phyloP scores from a whole-genome alignment of 2,888 invertebrate genomes.

The Ypsolopha sequella region DNA sequence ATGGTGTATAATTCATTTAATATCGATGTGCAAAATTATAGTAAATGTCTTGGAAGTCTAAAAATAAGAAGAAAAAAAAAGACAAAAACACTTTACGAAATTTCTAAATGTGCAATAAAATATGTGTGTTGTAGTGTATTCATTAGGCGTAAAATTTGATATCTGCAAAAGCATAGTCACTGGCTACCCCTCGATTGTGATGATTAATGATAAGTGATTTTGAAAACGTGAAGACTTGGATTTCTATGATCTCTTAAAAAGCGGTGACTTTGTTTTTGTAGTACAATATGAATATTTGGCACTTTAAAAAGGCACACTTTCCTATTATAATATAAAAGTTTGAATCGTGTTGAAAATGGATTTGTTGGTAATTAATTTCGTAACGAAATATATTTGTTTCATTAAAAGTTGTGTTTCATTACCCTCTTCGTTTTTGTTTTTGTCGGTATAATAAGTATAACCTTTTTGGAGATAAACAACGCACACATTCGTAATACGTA shows the following conservation, averaged over 20 bases:
- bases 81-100: conserved; percentile 69
- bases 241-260: conserved; percentile 4
- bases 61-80: conserved; percentile 58
- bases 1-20: conserved; percentile 67
- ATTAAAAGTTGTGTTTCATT: conserved; percentile 54
- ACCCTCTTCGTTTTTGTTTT: conserved; percentile 5
- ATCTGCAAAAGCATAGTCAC: conserved; percentile 41
- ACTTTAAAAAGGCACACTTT: conserved; percentile 69
- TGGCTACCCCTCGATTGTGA: conserved; percentile 21
- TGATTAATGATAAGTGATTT: conserved; percentile 15
- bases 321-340: conserved; percentile 67
- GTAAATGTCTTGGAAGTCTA: conserved; percentile 70
- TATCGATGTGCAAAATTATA: conserved; percentile 70
- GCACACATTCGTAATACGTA: no score
- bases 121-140: conserved; percentile 72
- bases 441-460: no score
- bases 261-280: conserved; percentile 27
- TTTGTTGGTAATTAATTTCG: conserved; percentile 72
- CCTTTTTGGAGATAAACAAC: no score
- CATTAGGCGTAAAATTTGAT: conserved; percentile 64
- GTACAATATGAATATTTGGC: conserved; percentile 64
- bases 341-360: conserved; percentile 70
- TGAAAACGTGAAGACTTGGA: not conserved
- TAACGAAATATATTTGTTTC: conserved; percentile 73
- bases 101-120: conserved; percentile 72